These are phyloP conservation scores for Hydractinia symbiolongicarpus DNA, from an alignment of 30 jellyfish, hydroid and myxozoan species.

Conservation along the genomic window DNA sequence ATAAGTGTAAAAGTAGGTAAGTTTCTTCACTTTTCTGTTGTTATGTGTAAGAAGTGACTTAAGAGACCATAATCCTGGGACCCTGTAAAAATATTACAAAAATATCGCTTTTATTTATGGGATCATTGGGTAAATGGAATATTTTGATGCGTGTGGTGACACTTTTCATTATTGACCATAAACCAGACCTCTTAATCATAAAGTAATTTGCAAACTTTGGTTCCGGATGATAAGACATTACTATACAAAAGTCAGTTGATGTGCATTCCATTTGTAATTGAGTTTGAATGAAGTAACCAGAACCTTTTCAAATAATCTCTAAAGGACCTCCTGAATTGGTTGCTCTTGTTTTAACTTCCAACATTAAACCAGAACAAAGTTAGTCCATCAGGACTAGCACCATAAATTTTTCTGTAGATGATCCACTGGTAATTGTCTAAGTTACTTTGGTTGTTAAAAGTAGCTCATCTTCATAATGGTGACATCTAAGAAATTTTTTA, in stretches of 20 bases:
- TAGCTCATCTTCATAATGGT: constrained; percentile 17
- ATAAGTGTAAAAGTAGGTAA: neutral
- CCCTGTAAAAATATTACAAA: neutral
- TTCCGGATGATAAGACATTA: constrained; percentile 18
- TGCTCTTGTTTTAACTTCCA: constrained; percentile 30
- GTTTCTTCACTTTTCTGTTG: neutral
- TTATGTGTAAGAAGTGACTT: neutral
- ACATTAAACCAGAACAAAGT: neutral
- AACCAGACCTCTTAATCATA: neutral
- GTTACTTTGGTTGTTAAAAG: constrained; percentile 16
- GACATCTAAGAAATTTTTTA: constrained; percentile 12
- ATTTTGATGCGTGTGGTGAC: neutral
- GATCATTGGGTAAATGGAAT: too few species aligned
- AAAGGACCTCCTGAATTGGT: constrained; percentile 13
- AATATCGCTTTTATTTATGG: too few species aligned
- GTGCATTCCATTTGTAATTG: constrained; percentile 34
- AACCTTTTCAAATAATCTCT: neutral
- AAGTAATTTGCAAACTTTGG: constrained; percentile 28
- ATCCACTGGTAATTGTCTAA: constrained; percentile 2
- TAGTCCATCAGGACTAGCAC: constrained; percentile 30
- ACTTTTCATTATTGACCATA: neutral
- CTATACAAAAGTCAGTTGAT: constrained; percentile 6
- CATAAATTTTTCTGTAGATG: constrained; percentile 9
- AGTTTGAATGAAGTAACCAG: constrained; percentile 25
- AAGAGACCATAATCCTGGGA: neutral